These are phyloP conservation scores for Xiphophorus maculatus DNA, from an alignment of 2,113 vertebrate genomes.

Conservation along the genomic window DNA sequence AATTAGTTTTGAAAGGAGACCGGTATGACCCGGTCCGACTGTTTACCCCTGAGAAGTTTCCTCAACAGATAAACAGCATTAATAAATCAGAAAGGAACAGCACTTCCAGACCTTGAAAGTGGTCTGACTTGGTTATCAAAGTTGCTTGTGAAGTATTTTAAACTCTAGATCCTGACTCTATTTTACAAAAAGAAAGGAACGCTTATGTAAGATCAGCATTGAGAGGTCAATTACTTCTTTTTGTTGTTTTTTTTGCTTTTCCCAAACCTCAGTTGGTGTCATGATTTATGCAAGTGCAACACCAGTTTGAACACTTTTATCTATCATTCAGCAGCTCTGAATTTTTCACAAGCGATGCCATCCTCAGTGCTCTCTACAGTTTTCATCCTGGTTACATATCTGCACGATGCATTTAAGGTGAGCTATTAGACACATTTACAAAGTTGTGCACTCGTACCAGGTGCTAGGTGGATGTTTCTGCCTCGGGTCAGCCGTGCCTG, in stretches of 20 bases:
- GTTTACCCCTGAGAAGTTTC: constrained; percentile 33
- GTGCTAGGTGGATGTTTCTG: constrained; percentile 17
- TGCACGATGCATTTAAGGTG: not conserved
- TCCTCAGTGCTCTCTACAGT: not conserved
- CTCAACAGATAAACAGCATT: constrained; percentile 60
- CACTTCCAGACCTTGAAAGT: constrained; percentile 23
- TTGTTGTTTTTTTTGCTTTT: not conserved
- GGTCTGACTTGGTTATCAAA: constrained; percentile 14
- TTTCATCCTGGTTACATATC: not conserved
- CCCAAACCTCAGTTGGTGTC: not conserved
- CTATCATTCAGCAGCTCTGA: not conserved
- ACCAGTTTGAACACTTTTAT: not conserved
- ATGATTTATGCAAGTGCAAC: not conserved
- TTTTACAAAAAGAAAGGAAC: constrained; percentile 14
- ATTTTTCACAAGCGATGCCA: not conserved
- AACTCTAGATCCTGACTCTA: constrained; percentile 14
- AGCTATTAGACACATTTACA: not conserved
- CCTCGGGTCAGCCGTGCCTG: not conserved
- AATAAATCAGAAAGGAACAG: constrained; percentile 52
- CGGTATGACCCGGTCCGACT: not conserved
- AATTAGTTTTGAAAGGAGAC: not conserved
- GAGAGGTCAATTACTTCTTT: not conserved
- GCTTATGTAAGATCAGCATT: not conserved
- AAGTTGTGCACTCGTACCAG: not conserved
- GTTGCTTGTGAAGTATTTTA: constrained; percentile 25